Conservation (phyloP, 1,140 invertebrate species). For the Melipona quadrifasciata region DNA sequence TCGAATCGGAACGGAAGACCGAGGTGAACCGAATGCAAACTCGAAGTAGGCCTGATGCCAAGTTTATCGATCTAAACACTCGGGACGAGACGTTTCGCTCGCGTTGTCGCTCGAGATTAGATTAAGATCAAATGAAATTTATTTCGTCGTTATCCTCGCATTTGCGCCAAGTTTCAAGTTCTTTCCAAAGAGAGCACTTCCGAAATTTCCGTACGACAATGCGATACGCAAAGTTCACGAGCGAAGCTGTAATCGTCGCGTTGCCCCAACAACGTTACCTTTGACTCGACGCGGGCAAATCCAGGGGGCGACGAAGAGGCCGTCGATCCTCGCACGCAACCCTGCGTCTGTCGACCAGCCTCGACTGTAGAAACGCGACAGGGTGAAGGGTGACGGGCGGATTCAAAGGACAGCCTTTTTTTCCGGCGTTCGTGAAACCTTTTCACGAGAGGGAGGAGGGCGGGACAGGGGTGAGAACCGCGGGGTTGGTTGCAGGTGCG, state of each 20-base stretch:
- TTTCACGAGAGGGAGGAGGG: too few species aligned
- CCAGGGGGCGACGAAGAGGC: neutral
- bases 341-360: neutral
- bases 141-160: too few species aligned
- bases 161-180: too few species aligned
- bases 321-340: neutral
- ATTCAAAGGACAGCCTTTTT: slow-evolving; percentile 38
- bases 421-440: slow-evolving; percentile 4
- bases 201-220: too few species aligned
- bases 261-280: neutral
- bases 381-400: neutral
- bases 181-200: too few species aligned
- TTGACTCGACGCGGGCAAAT: neutral
- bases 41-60: slow-evolving; percentile 14
- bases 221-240: too few species aligned
- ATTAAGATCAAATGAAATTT: too few species aligned
- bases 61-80: neutral
- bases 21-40: neutral
- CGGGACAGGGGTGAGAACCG: slow-evolving; percentile 16
- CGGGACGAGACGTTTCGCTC: neutral
- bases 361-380: neutral
- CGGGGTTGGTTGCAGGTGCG: slow-evolving; percentile 38
- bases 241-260: too few species aligned
- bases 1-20: neutral
- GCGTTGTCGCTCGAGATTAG: too few species aligned